A percentile compares a stretch with the other conserved stretches of the same genome.
Conservation (phyloP, 2,797 vertebrate genomes). For the Ataeniobius toweri region DNA sequence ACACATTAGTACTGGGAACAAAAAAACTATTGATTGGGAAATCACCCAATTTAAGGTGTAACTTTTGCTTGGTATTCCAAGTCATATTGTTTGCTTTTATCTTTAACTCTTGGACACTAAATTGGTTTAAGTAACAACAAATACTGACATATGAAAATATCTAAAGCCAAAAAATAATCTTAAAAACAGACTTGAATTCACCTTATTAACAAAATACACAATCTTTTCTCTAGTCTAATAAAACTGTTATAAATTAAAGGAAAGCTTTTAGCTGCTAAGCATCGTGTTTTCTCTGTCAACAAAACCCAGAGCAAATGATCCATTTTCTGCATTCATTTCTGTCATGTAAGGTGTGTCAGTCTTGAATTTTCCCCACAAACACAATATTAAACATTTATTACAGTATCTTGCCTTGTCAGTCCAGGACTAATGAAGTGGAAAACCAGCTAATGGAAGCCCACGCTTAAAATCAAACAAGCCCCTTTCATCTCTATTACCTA, state of each 20-base stretch:
- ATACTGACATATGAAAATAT: neutral
- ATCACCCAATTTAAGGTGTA: neutral
- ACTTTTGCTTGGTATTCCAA: neutral
- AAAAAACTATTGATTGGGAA: neutral
- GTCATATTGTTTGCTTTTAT: neutral
- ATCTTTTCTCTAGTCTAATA: neutral
- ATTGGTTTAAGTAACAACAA: neutral
- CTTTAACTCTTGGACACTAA: neutral
- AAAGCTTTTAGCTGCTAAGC: conserved; percentile 7
- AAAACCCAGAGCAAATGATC: conserved; percentile 5
- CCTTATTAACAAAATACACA: neutral
- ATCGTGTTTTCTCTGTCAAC: neutral
- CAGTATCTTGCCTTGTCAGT: conserved; percentile 15
- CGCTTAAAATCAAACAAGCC: conserved; percentile 14
- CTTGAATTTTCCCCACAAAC: conserved; percentile 1
- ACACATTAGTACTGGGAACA: neutral
- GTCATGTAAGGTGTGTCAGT: conserved; percentile 5
- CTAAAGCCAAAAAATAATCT: neutral
- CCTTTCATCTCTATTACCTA: neutral
- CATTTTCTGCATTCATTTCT: neutral
- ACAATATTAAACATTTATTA: conserved; percentile 24
- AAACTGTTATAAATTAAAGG: neutral
- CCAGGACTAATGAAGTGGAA: conserved; percentile 25
- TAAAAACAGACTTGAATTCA: neutral
- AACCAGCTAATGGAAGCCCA: conserved; percentile 10